Percentiles rank a stretch among this genome's conserved stretches.
Evolutionary conservation across 2,888 invertebrate species (phyloP).

Genomic region (Chromoteleia sp.): DNA sequence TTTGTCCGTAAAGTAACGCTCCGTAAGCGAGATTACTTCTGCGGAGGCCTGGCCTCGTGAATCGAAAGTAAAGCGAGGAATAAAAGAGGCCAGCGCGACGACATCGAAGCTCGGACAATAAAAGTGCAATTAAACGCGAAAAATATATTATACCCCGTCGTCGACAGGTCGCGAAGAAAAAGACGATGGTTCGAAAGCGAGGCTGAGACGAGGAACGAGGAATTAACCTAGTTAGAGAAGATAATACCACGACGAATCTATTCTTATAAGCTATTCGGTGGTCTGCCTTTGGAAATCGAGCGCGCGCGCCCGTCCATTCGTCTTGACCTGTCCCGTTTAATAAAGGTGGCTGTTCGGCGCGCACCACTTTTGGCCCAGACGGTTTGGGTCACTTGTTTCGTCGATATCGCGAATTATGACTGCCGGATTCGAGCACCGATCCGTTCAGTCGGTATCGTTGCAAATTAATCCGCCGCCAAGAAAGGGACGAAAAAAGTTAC

Average conservation of each 20-base stretch:
- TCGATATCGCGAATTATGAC: slow-evolving; percentile 64
- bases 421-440: slow-evolving; percentile 32
- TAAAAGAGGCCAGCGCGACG: slow-evolving; percentile 52
- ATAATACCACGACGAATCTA: slow-evolving; percentile 77
- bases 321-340: slow-evolving; percentile 71
- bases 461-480: slow-evolving; percentile 25
- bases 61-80: slow-evolving; percentile 62
- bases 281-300: slow-evolving; percentile 71
- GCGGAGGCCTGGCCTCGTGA: slow-evolving; percentile 55
- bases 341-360: slow-evolving; percentile 69
- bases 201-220: slow-evolving; percentile 72
- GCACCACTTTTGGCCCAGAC: slow-evolving; percentile 67
- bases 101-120: slow-evolving; percentile 74
- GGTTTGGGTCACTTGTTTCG: slow-evolving; percentile 54
- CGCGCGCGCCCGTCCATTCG: slow-evolving; percentile 66
- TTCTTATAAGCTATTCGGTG: slow-evolving; percentile 74
- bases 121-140: slow-evolving; percentile 78
- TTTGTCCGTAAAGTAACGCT: slow-evolving; percentile 57
- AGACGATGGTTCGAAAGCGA: slow-evolving; percentile 31
- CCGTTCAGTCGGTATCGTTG: slow-evolving; percentile 9
- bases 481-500: slow-evolving; percentile 20
- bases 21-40: slow-evolving; percentile 58
- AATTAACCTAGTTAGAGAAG: slow-evolving; percentile 79
- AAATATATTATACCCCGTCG: slow-evolving; percentile 73
- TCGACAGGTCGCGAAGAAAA: slow-evolving; percentile 51